A percentile compares a stretch with the other conserved stretches of the same genome.
Conservation (phyloP, 2,113 vertebrate genomes). For the Sapajus apella region DNA sequence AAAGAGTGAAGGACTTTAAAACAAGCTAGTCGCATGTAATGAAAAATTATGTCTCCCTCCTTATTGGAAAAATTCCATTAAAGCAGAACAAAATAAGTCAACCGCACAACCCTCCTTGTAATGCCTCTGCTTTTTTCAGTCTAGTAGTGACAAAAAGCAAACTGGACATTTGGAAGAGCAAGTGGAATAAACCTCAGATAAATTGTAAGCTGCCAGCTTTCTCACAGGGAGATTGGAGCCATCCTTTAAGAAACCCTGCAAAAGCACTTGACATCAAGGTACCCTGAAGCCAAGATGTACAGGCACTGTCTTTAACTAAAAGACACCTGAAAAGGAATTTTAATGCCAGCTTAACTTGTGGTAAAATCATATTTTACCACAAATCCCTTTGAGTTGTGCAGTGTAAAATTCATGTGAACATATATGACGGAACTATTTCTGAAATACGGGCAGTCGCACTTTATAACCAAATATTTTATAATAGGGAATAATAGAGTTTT, state of each 20-base stretch:
- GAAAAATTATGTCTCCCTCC: background rate
- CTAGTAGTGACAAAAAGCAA: background rate
- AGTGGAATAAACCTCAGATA: background rate
- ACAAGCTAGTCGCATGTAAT: background rate
- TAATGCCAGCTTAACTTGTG: background rate
- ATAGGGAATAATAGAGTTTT: background rate
- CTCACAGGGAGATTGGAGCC: background rate
- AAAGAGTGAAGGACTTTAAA: slow-evolving; percentile 3
- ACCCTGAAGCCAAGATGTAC: background rate
- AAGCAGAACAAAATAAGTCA: slow-evolving; percentile 20
- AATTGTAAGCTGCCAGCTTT: background rate
- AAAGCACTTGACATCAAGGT: background rate
- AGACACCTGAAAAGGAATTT: background rate
- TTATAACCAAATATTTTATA: background rate
- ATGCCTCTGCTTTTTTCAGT: background rate
- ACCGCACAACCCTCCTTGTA: background rate
- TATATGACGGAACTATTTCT: background rate
- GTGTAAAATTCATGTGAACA: background rate
- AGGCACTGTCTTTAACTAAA: background rate
- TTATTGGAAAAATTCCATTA: background rate
- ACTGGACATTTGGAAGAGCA: background rate
- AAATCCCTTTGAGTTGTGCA: background rate
- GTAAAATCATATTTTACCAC: background rate
- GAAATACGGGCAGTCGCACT: background rate
- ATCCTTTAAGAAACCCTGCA: background rate